Evolutionary conservation across 2,888 invertebrate genomes (phyloP), one percentile per base, ranked within the genome.

Genomic region (Nomada ruficornis): DNA sequence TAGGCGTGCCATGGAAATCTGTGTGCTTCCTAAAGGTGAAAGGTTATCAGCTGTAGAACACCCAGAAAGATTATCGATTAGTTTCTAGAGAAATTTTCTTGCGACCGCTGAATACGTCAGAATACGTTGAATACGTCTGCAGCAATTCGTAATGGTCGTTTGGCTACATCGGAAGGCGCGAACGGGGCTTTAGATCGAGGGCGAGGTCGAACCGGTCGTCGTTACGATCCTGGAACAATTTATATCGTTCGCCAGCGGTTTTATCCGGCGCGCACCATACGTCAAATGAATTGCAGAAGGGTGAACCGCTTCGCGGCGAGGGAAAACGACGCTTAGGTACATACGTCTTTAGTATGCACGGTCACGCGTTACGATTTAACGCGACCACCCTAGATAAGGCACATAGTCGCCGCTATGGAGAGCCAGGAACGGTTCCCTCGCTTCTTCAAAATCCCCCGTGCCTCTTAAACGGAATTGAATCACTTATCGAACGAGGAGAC

Each of bases 331-430:
- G 86, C 54, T 80, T 73, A 64, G 60, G 77, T 78, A 78, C 75
- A 72, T 62, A 64, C 79, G 68, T 65, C 68, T 89, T 92, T 91
- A 90, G 90, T 91, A 92, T 93, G 93, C 89, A 89, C 86, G 88
- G 89, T 89, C 93, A 92, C 91, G 93, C 89, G 89, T 91, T 81
- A 87, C 91, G 92, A 91, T 93, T 93, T 93, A 93, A 90, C 91
- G 88, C 89, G 87, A 80, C 86, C 91, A 87, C 80, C 82, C 74
- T 82, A 90, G 92, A 93, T 92, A 93, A 91, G 92, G 91, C 92
- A 91, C 91, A 89, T 83, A 90, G 91, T 89, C 91, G 81, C n/a
- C 71, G 82, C 47, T 82, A 67, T 60, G 20, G 70, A 73, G 75
- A 52, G 29, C 60, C 67, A 18, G 65, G 62, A 72, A 74, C 72